These are phyloP conservation scores for Mimas tiliae DNA, from an alignment of 2,888 invertebrate species.

Conservation along the genomic window DNA sequence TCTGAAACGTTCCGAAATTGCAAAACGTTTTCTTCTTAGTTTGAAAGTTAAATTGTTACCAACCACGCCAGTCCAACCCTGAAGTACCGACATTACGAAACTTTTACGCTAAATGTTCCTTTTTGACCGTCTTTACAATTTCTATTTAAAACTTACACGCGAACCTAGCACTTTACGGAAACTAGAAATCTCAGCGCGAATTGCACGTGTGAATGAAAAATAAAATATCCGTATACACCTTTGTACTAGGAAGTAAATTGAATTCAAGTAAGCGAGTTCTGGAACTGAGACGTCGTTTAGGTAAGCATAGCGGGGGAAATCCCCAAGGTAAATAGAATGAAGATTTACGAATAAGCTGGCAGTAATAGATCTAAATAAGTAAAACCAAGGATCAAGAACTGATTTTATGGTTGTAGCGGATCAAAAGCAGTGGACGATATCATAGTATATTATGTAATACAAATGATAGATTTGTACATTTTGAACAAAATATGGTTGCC, in stretches of 20 bases:
- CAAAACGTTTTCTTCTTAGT: constrained; percentile 3
- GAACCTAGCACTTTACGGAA: constrained; percentile 24
- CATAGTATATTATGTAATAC: too few species aligned
- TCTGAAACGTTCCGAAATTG: not conserved
- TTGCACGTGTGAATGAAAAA: not conserved
- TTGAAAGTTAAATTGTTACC: constrained; percentile 22
- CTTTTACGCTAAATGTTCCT: constrained; percentile 12
- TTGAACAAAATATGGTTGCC: too few species aligned
- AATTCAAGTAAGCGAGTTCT: not conserved
- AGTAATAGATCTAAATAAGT: too few species aligned
- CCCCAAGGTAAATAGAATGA: not conserved
- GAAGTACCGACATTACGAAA: constrained; percentile 15
- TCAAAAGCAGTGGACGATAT: too few species aligned
- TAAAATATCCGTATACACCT: constrained; percentile 2
- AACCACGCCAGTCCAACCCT: constrained; percentile 9
- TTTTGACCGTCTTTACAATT: constrained; percentile 13
- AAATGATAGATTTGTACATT: too few species aligned
- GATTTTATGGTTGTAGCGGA: too few species aligned
- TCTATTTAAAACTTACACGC: constrained; percentile 35
- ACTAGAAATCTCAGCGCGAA: constrained; percentile 17
- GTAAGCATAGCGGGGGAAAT: not conserved
- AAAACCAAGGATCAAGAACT: too few species aligned
- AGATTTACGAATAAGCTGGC: too few species aligned
- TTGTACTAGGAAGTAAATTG: not conserved
- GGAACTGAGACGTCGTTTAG: not conserved